Conservation (phyloP, 2,113 vertebrate species). For the Nothoprocta perdicaria region DNA sequence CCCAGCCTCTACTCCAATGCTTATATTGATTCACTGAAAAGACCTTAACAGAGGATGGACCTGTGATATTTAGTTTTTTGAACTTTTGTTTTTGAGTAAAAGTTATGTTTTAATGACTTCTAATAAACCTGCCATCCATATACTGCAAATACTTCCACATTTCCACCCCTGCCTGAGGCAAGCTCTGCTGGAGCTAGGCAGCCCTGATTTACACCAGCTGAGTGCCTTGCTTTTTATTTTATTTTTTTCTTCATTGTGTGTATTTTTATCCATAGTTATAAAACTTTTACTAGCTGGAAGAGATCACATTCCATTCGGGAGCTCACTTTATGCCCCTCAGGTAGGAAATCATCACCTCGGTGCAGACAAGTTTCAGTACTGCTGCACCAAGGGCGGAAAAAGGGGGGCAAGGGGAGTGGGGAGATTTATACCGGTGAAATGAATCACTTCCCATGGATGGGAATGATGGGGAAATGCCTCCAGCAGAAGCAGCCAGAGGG, state of each 20-base stretch:
- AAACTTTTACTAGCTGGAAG: conserved; percentile 63
- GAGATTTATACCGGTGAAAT: neutral
- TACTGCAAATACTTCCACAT: conserved; percentile 25
- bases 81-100: neutral
- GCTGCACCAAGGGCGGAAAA: neutral
- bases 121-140: conserved; percentile 30
- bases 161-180: conserved; percentile 41
- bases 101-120: conserved; percentile 40
- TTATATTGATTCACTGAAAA: neutral
- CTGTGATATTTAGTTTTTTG: neutral
- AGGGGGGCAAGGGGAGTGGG: neutral
- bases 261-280: conserved; percentile 39
- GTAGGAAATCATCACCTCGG: conserved; percentile 55
- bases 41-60: neutral
- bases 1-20: neutral
- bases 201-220: conserved; percentile 61
- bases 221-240: conserved; percentile 18
- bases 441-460: neutral
- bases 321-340: conserved; percentile 14
- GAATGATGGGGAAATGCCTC: conserved; percentile 29
- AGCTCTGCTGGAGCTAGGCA: neutral
- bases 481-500: conserved; percentile 6
- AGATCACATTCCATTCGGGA: conserved; percentile 48
- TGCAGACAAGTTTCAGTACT: conserved; percentile 40
- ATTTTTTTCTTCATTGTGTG: neutral